These are phyloP conservation scores for Brenthis hecate DNA, from an alignment of 2,888 invertebrate genomes.

Conservation along the genomic window DNA sequence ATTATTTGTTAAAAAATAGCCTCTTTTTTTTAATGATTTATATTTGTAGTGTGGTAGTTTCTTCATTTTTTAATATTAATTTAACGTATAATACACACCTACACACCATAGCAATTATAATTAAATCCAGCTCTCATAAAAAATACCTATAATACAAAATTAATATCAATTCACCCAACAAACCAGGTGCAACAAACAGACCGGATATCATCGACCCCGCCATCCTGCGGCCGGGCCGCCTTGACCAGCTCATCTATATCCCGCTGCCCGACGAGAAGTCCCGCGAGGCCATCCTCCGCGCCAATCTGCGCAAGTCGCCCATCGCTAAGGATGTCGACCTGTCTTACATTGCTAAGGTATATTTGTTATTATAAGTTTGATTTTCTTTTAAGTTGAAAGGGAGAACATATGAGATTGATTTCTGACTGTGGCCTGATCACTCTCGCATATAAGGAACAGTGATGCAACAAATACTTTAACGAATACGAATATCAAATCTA, in stretches of 20 bases:
- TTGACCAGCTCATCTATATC: constrained; percentile 99
- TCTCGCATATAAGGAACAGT: too few relatives aligned
- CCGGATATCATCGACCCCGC: constrained; percentile 99
- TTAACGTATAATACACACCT: too few relatives aligned
- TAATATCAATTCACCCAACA: constrained; percentile 53
- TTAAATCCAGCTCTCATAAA: not conserved
- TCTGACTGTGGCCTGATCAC: too few relatives aligned
- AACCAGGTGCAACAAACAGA: constrained; percentile 82
- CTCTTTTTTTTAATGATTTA: too few relatives aligned
- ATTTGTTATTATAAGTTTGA: not conserved
- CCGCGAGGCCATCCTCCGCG: constrained; percentile 96
- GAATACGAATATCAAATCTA: too few relatives aligned
- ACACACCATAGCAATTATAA: too few relatives aligned
- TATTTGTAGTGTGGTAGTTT: too few relatives aligned
- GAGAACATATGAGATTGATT: too few relatives aligned
- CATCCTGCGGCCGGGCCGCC: constrained; percentile 97
- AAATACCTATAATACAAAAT: not conserved
- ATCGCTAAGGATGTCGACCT: constrained; percentile 97
- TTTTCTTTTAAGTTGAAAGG: too few relatives aligned
- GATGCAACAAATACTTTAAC: too few relatives aligned
- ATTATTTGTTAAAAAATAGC: too few relatives aligned
- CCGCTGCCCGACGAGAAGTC: constrained; percentile 99
- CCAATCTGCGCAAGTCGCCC: constrained; percentile 97
- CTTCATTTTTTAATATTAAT: too few relatives aligned
- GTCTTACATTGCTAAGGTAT: constrained; percentile 91